Percentiles rank a stretch among this genome's conserved stretches.
These are phyloP conservation scores for Cyphotilapia sp. DNA, from an alignment of 2,113 vertebrate genomes.

Conservation along the genomic window DNA sequence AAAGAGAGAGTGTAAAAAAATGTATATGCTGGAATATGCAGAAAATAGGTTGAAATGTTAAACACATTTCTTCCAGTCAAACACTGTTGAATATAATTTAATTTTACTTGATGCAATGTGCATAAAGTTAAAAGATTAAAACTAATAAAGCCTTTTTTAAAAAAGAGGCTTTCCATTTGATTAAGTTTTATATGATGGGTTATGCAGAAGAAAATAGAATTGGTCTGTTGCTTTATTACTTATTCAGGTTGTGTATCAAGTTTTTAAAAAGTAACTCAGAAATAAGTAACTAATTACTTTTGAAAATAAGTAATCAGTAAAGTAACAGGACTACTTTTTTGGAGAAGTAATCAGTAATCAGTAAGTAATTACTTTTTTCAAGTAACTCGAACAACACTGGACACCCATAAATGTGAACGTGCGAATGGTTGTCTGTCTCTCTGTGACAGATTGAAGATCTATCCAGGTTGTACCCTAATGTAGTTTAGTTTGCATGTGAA, in stretches of 20 bases:
- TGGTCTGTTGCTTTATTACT: background rate
- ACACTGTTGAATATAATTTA: background rate
- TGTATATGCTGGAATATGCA: background rate
- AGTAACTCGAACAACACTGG: background rate
- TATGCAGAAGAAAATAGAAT: background rate
- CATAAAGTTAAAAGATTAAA: background rate
- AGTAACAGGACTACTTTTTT: background rate
- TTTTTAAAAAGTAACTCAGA: background rate
- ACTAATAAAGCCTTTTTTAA: rapidly evolving
- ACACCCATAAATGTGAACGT: background rate
- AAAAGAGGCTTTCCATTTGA: background rate
- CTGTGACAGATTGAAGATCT: background rate
- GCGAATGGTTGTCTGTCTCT: background rate
- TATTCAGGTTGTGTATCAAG: background rate
- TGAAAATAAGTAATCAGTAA: background rate
- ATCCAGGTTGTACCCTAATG: background rate
- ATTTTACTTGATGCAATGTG: background rate
- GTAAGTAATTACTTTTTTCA: background rate
- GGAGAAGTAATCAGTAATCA: background rate
- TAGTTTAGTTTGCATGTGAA: background rate
- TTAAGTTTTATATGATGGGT: background rate
- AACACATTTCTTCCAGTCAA: background rate
- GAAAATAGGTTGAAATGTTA: background rate
- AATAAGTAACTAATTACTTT: background rate
- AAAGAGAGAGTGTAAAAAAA: background rate